phyloP scores from a whole-genome alignment of 1,140 invertebrate species.

The Heliconius hewitsoni region DNA sequence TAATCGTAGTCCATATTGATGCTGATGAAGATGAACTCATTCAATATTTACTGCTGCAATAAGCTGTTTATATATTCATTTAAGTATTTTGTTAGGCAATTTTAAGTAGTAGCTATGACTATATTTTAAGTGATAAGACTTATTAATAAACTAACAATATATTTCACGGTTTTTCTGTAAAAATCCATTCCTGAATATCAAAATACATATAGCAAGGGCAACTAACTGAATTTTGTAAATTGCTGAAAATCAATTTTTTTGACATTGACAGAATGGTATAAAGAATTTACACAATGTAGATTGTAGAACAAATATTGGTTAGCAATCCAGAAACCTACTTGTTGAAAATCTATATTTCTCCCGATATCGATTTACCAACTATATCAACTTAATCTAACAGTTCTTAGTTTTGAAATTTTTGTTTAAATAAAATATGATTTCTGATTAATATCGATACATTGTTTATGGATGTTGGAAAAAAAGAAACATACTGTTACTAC shows the following conservation, averaged over 20 bases:
- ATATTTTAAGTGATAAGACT: constrained; percentile 2
- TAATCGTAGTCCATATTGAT: constrained; percentile 94
- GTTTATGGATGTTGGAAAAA: too few species aligned
- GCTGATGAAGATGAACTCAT: constrained; percentile 1
- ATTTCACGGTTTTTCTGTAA: neutral
- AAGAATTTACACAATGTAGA: neutral
- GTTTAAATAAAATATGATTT: too few species aligned
- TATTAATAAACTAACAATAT: neutral
- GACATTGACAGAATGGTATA: neutral
- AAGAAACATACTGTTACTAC: too few species aligned
- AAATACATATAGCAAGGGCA: neutral
- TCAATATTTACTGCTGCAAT: neutral
- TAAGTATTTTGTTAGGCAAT: neutral
- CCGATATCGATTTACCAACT: too few species aligned
- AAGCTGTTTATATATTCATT: neutral
- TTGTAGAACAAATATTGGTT: neutral
- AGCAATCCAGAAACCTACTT: neutral
- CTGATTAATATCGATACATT: too few species aligned
- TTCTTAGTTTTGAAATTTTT: too few species aligned
- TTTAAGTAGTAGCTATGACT: neutral
- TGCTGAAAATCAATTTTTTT: constrained; percentile 10
- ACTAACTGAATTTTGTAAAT: constrained; percentile 2
- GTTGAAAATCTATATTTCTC: neutral
- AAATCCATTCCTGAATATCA: constrained; percentile 6
- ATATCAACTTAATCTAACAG: too few species aligned